Evolutionary conservation across 2,888 invertebrate genomes (phyloP).

Genomic region (Dinocampus coccinellae): DNA sequence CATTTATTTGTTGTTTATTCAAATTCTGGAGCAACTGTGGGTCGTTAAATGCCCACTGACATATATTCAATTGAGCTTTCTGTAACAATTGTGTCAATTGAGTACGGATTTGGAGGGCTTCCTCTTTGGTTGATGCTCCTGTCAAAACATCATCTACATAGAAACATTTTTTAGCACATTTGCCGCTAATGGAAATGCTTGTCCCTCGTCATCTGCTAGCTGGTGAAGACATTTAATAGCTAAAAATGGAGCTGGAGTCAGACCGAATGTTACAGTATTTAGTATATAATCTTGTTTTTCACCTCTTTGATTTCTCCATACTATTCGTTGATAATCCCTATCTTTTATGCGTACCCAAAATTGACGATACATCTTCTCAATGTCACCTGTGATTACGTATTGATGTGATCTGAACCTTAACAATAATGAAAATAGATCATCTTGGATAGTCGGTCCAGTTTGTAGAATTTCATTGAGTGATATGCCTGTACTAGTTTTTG

Average conservation of each 20-base stretch:
- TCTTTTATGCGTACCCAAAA: constrained; percentile 41
- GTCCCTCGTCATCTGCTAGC: constrained; percentile 40
- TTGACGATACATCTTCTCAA: constrained; percentile 50
- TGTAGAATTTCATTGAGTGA: constrained; percentile 44
- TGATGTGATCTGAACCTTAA: constrained; percentile 42
- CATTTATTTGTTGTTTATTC: not conserved
- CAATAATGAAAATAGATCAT: constrained; percentile 45
- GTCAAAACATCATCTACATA: constrained; percentile 40
- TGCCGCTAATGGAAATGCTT: constrained; percentile 39
- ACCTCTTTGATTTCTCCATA: constrained; percentile 26
- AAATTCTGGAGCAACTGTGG: not conserved
- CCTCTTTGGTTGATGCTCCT: constrained; percentile 9
- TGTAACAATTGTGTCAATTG: not conserved
- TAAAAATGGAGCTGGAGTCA: constrained; percentile 43
- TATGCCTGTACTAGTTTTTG: constrained; percentile 35
- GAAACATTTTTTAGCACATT: constrained; percentile 28
- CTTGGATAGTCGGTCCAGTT: constrained; percentile 48
- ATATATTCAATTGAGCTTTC: constrained; percentile 6
- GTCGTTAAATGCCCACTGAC: constrained; percentile 35
- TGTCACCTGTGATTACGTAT: constrained; percentile 47
- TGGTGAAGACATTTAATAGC: constrained; percentile 44
- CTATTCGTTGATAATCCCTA: constrained; percentile 41
- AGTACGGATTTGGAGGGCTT: constrained; percentile 6
- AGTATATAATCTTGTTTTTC: not conserved
- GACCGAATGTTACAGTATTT: constrained; percentile 32